These are phyloP conservation scores for Euzophera pinguis DNA, from an alignment of 2,888 invertebrate species.

Conservation along the genomic window DNA sequence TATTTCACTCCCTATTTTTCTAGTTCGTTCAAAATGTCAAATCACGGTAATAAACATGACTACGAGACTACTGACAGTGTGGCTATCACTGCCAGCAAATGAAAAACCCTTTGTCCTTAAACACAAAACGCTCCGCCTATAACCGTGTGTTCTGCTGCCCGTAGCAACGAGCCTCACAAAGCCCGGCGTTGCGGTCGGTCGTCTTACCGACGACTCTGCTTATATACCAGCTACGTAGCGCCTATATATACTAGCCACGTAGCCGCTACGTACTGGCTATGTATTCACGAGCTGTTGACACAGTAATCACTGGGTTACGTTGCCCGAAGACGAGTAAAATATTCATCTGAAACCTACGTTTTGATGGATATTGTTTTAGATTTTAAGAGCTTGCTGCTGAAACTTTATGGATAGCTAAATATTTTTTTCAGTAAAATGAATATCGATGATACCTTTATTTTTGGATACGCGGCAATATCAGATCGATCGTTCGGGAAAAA, in stretches of 20 bases:
- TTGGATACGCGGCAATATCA: no score
- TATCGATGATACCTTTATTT: no score
- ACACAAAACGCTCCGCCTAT: slow-evolving; percentile 31
- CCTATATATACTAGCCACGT: neutral
- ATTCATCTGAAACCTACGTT: neutral
- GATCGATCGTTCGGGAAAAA: no score
- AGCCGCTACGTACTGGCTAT: slow-evolving; percentile 30
- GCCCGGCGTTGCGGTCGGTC: slow-evolving; percentile 73
- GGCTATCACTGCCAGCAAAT: no score
- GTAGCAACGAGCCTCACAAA: slow-evolving; percentile 69
- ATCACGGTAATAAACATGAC: no score
- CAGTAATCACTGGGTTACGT: slow-evolving; percentile 27
- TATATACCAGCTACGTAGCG: slow-evolving; percentile 19
- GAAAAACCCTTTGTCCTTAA: neutral
- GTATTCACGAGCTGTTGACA: slow-evolving; percentile 34
- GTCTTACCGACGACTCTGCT: slow-evolving; percentile 68
- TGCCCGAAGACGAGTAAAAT: slow-evolving; percentile 4
- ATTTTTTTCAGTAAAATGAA: no score
- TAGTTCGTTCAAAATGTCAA: no score
- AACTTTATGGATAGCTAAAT: neutral
- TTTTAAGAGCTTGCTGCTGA: neutral
- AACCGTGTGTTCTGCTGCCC: slow-evolving; percentile 28
- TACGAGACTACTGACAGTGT: no score
- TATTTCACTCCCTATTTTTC: no score
- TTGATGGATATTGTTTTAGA: neutral